phyloP scores from a whole-genome alignment of 53 echinoderm and acorn worm species.

The Astropecten irregularis region DNA sequence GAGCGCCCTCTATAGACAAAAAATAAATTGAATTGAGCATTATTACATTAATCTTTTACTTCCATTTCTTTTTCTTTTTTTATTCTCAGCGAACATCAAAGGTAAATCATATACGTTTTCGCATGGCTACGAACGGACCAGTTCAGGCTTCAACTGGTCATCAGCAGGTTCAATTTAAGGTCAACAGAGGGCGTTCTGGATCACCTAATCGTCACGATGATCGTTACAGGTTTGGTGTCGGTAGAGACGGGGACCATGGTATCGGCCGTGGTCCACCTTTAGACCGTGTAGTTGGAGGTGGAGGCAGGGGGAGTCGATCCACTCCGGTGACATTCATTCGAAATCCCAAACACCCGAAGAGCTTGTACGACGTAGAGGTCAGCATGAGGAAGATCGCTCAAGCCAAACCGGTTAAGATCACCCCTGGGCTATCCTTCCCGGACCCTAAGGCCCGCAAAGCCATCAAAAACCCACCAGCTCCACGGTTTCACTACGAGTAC shows the following conservation, averaged over 20 bases:
- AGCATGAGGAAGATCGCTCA: background rate
- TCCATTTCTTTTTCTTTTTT: too few species aligned
- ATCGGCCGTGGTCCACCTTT: background rate
- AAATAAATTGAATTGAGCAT: too few species aligned
- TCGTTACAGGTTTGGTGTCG: background rate
- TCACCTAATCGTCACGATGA: background rate
- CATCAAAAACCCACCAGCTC: conserved; percentile 17
- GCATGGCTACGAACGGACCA: background rate
- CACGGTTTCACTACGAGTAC: conserved; percentile 2
- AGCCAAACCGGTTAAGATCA: conserved; percentile 15
- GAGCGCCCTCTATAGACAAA: too few species aligned
- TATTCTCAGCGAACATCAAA: background rate
- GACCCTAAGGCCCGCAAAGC: background rate
- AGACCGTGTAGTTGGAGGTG: too few species aligned
- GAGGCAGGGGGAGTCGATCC: too few species aligned
- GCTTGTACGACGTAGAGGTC: conserved; percentile 8
- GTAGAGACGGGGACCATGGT: background rate
- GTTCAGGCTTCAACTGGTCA: background rate
- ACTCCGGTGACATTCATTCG: too few species aligned
- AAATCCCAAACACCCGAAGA: conserved; percentile 36
- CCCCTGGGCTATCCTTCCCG: conserved; percentile 27
- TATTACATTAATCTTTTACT: too few species aligned
- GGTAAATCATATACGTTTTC: background rate
- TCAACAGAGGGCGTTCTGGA: conserved; percentile 13
- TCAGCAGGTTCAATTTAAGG: background rate